phyloP scores from a whole-genome alignment of 2,888 invertebrate genomes.

The Chloromyia formosa region DNA sequence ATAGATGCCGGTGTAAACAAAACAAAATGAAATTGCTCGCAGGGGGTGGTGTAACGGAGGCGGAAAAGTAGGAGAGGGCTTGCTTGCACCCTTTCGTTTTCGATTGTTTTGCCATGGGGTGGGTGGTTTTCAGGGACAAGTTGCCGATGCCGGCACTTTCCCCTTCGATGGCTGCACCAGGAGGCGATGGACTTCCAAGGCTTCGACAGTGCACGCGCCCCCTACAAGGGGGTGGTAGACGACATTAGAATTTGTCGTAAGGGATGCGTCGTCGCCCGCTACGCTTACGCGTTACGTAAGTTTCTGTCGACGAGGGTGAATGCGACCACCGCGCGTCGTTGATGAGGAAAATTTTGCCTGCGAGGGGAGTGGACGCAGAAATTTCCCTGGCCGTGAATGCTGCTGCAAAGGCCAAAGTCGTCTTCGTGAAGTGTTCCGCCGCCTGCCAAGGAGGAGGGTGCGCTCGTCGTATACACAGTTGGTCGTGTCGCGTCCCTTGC shows the following conservation, averaged over 20 bases:
- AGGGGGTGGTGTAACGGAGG: neutral
- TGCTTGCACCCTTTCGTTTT: slow-evolving; percentile 23
- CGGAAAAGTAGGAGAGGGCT: neutral
- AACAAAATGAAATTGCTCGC: slow-evolving; percentile 18
- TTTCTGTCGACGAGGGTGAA: neutral
- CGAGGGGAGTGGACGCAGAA: too few relatives aligned
- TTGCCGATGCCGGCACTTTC: slow-evolving; percentile 58
- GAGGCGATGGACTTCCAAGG: slow-evolving; percentile 16
- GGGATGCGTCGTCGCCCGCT: slow-evolving; percentile 67
- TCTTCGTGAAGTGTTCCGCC: too few relatives aligned
- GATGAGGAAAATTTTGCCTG: too few relatives aligned
- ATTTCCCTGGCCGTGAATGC: too few relatives aligned
- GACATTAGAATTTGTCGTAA: neutral
- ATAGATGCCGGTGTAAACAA: slow-evolving; percentile 38
- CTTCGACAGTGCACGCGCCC: neutral
- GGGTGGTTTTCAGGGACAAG: slow-evolving; percentile 32
- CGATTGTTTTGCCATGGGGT: neutral
- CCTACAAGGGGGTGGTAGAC: neutral
- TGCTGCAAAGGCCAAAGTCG: too few relatives aligned
- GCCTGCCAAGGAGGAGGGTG: too few relatives aligned
- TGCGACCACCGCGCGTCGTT: too few relatives aligned
- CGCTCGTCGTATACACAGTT: too few relatives aligned
- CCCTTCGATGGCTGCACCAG: slow-evolving; percentile 58
- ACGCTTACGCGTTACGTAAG: slow-evolving; percentile 65
- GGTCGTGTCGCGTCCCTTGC: too few relatives aligned